Conservation (phyloP, 2,797 vertebrate species). For the Hydrolagus colliei region DNA sequence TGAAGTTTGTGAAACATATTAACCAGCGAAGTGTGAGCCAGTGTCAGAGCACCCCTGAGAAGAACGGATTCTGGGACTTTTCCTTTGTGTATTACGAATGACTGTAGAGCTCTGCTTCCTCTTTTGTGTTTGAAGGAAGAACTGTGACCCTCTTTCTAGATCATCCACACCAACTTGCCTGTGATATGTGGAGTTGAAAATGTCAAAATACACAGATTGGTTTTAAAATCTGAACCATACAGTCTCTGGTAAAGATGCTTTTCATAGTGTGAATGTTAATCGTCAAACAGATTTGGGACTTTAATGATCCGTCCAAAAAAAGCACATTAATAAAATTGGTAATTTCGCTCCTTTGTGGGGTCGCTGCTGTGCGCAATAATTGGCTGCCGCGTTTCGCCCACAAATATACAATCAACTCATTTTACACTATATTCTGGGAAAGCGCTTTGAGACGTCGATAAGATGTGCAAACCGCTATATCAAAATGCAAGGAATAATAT, state of each 20-base stretch:
- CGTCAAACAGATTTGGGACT: too few relatives aligned
- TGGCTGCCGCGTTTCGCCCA: too few relatives aligned
- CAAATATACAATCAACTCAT: too few relatives aligned
- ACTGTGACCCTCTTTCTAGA: not conserved
- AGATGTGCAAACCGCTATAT: too few relatives aligned
- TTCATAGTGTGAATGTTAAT: not conserved
- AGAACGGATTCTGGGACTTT: slow-evolving; percentile 75
- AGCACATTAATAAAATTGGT: too few relatives aligned
- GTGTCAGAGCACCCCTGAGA: slow-evolving; percentile 43
- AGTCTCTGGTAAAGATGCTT: not conserved
- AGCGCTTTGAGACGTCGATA: too few relatives aligned
- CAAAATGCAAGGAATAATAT: too few relatives aligned
- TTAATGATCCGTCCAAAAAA: too few relatives aligned
- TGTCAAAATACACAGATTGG: not conserved
- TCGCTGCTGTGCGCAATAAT: too few relatives aligned
- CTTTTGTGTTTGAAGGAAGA: too few relatives aligned
- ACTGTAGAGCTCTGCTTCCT: slow-evolving; percentile 38
- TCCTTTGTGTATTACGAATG: slow-evolving; percentile 88
- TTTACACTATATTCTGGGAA: too few relatives aligned
- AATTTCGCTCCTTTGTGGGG: too few relatives aligned
- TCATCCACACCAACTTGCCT: not conserved
- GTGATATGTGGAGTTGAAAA: not conserved
- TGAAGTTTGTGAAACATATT: slow-evolving; percentile 89
- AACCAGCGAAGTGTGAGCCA: slow-evolving; percentile 66
- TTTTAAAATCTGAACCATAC: not conserved